A percentile compares a stretch with the other conserved stretches of the same genome.
phyloP scores from a whole-genome alignment of 2,113 vertebrate species.

The Mola mola region DNA sequence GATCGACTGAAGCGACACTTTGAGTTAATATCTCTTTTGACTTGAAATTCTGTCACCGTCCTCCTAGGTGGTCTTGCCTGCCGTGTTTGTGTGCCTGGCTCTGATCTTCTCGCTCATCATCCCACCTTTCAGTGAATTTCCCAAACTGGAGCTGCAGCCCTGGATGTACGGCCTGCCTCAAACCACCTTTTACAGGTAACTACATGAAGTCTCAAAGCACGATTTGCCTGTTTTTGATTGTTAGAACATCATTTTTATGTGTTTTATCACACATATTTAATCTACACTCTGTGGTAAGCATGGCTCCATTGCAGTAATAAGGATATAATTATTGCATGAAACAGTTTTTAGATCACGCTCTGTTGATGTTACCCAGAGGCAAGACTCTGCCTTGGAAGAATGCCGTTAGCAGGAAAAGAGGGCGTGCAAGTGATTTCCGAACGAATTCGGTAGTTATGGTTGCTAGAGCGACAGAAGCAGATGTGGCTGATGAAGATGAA shows the following conservation, averaged over 20 bases:
- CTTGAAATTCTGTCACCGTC: slow-evolving; percentile 10
- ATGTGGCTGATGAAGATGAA: slow-evolving; percentile 1
- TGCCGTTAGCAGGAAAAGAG: neutral
- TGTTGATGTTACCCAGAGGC: neutral
- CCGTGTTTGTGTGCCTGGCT: slow-evolving; percentile 93
- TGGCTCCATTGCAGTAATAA: too few relatives aligned
- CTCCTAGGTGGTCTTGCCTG: slow-evolving; percentile 90
- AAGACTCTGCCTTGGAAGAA: too few relatives aligned
- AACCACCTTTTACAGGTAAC: slow-evolving; percentile 94
- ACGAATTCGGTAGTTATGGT: too few relatives aligned
- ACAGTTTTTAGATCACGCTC: neutral
- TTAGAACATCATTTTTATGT: too few relatives aligned
- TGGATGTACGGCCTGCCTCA: slow-evolving; percentile 95
- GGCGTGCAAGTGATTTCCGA: too few relatives aligned
- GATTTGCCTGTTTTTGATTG: too few relatives aligned
- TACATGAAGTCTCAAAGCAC: too few relatives aligned
- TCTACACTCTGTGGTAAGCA: too few relatives aligned
- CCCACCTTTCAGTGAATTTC: slow-evolving; percentile 93
- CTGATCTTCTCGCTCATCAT: slow-evolving; percentile 95
- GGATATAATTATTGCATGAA: too few relatives aligned
- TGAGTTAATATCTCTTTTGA: too few relatives aligned
- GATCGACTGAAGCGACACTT: too few relatives aligned
- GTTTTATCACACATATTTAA: too few relatives aligned
- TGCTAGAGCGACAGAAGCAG: neutral
- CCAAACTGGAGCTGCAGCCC: slow-evolving; percentile 92